A percentile compares a stretch with the other conserved stretches of the same genome.
These are phyloP conservation scores for Serilophus lunatus DNA, from an alignment of 2,113 vertebrate genomes.

Conservation along the genomic window DNA sequence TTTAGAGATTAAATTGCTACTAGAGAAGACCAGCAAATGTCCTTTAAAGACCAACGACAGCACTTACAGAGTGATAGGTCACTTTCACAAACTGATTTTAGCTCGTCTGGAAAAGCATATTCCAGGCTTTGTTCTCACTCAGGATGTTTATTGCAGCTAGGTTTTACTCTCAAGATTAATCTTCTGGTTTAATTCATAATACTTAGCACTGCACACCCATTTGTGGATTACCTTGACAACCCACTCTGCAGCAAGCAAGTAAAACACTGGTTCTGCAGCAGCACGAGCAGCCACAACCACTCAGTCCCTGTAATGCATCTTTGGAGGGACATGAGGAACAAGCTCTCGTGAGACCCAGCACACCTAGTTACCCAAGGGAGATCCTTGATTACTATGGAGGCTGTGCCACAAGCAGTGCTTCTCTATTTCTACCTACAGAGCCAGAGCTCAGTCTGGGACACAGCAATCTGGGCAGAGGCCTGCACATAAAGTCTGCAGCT, in stretches of 20 bases:
- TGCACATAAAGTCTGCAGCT: background rate
- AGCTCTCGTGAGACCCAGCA: background rate
- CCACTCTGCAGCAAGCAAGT: background rate
- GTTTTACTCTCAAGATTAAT: background rate
- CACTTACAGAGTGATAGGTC: background rate
- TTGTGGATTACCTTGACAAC: background rate
- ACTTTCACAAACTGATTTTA: background rate
- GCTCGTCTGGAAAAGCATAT: background rate
- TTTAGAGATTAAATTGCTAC: background rate
- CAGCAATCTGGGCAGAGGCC: background rate
- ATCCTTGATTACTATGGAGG: background rate
- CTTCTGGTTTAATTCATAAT: background rate
- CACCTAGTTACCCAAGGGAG: background rate
- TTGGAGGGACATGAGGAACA: background rate
- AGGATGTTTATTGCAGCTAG: background rate
- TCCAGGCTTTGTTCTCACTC: background rate
- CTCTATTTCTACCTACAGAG: background rate
- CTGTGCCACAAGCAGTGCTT: background rate
- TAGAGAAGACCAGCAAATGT: background rate
- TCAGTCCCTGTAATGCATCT: background rate
- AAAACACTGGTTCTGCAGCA: background rate
- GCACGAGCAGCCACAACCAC: rapidly evolving
- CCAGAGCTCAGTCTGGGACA: background rate
- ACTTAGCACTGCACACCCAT: background rate
- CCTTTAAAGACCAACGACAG: background rate